Percentiles rank a stretch among this genome's conserved stretches.
Evolutionary conservation across 23 tunicate species (phyloP).

Genomic region (Ascidia mentula): DNA sequence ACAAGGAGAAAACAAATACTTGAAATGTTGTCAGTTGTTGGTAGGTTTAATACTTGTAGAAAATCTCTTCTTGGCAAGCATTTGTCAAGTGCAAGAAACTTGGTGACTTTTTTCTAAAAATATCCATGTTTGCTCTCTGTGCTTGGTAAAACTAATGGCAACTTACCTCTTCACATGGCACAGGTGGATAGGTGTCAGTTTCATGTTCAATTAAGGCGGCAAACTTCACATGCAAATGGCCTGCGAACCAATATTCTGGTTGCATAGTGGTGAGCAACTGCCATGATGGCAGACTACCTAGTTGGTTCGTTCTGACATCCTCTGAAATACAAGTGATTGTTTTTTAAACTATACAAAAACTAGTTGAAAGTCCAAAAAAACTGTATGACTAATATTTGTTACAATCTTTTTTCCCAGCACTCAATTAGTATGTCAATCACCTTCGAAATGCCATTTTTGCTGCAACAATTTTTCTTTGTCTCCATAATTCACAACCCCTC

Average conservation of each 20-base stretch:
- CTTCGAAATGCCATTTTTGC: slow-evolving; percentile 67
- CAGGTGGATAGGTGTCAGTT: slow-evolving; percentile 4
- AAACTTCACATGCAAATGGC: slow-evolving; percentile 94
- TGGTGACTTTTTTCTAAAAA: slow-evolving; percentile 44
- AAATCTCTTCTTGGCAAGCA: slow-evolving; percentile 88
- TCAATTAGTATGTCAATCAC: background rate
- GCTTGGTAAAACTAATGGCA: too few relatives aligned
- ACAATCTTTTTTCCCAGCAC: background rate
- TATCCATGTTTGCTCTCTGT: background rate
- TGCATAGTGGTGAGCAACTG: slow-evolving; percentile 46
- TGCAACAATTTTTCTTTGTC: slow-evolving; percentile 51
- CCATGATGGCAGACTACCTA: slow-evolving; percentile 84
- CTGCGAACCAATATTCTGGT: slow-evolving; percentile 95
- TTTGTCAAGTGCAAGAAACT: slow-evolving; percentile 90
- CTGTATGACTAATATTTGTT: background rate
- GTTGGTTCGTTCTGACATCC: slow-evolving; percentile 51
- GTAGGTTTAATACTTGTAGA: slow-evolving; percentile 77
- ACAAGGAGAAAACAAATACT: slow-evolving; percentile 1
- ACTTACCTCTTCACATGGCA: too few relatives aligned
- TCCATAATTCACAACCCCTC: slow-evolving; percentile 75
- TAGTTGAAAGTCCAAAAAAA: too few relatives aligned
- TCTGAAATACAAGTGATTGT: slow-evolving; percentile 15
- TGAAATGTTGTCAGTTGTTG: slow-evolving; percentile 22
- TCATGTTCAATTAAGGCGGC: slow-evolving; percentile 69
- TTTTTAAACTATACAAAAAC: background rate